phyloP scores from a whole-genome alignment of 2,888 invertebrate species.

The Xestia ashworthii region DNA sequence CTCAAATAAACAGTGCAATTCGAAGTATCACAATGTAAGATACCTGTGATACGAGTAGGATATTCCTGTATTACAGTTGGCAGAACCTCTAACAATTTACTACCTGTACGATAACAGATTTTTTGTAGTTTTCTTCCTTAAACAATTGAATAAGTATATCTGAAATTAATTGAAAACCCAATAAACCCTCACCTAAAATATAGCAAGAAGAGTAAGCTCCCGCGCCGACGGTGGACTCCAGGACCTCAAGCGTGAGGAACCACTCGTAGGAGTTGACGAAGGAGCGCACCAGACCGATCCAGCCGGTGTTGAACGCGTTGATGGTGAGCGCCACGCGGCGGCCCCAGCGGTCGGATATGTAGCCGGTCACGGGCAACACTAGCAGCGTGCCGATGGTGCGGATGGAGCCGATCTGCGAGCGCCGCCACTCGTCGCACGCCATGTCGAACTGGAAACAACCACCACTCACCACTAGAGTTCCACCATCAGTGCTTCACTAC shows the following conservation, averaged over 20 bases:
- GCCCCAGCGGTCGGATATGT: conserved; percentile 94
- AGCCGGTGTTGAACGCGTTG: conserved; percentile 91
- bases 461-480: background rate
- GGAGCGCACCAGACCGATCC: conserved; percentile 92
- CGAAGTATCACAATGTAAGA: too few species aligned
- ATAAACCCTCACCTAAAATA: conserved; percentile 91
- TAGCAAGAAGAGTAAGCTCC: conserved; percentile 94
- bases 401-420: conserved; percentile 94
- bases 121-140: background rate
- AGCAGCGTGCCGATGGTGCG: conserved; percentile 93
- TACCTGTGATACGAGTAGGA: background rate
- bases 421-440: conserved; percentile 93
- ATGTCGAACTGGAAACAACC: conserved; percentile 89
- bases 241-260: conserved; percentile 93
- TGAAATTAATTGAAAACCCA: background rate
- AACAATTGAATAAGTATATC: too few species aligned
- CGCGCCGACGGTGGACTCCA: conserved; percentile 93
- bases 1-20: background rate
- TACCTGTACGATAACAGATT: background rate
- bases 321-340: conserved; percentile 91
- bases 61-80: background rate
- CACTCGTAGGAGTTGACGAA: conserved; percentile 93
- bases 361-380: conserved; percentile 93
- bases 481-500: background rate
- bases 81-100: background rate